Base-by-base conservation (phyloP, 1,140 invertebrate species). In the Pristionchus pacificus region DNA sequence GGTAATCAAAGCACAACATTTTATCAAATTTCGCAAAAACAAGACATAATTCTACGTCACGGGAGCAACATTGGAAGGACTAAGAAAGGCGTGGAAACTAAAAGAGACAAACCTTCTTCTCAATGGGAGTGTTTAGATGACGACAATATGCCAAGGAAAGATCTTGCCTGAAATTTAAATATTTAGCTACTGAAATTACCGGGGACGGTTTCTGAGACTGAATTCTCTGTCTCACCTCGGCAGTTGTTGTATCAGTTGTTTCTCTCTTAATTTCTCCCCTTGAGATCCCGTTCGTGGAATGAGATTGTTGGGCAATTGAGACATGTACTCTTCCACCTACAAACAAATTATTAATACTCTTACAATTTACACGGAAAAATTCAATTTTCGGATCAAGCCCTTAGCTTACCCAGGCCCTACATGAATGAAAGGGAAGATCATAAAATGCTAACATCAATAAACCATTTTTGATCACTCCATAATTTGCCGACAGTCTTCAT, bases 91-190 rank as follows among this genome's bases (percentile, higher is more conserved):
- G n/a, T n/a, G n/a, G n/a, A n/a, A n/a, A n/a, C n/a, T n/a, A n/a
- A n/a, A n/a, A n/a, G n/a, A n/a, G n/a, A 29, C 28, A 6, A 10
- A 69, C 78, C 38, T 82, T 81, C 30, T 79, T 68, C 69, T 83
- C 83, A 6, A 72, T 64, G 19, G 71, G 75, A 85, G 76, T 80
- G 33, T 65, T 91, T 68, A 95, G 87, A 83, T 94, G 92, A 79
- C 91, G 90, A 83, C 93, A 95, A 81, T 94, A 93, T 64, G 90
- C 89, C 75, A 92, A 85, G 19, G 92, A 91, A 55, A 97, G 87
- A 84, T 98, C 95, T 86, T 97, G 94, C 25, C 83, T 49, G 38
- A 19, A 49, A 49, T n/a, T n/a, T n/a, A n/a, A n/a, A n/a, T n/a
- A n/a, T n/a, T n/a, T 49, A 49, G 38, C 19, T 49, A 49, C 38